Base-by-base conservation (phyloP, 2,888 invertebrate genomes). In the Andrena minutula region DNA sequence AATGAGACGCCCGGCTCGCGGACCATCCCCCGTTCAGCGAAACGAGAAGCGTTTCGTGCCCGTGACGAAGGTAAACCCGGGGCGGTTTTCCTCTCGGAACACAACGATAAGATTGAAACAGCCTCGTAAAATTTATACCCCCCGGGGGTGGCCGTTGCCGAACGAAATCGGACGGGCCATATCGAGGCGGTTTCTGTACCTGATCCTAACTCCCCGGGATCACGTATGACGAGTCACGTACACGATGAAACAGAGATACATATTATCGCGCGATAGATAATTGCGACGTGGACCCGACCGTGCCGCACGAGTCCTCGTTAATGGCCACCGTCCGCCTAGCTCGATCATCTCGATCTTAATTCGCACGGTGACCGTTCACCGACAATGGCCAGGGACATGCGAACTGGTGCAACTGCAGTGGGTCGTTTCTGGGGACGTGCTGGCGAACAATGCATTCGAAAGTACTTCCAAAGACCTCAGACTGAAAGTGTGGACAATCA, bases 321-420 rank as follows among this genome's bases (percentile, higher is more conserved):
- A 87, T 85, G 85, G 80, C 82, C 78, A 76, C 77, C 77, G 78
- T 75, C 76, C 74, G 49, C 74, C 41, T 23, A 28, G 41, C 84
- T 64, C 73, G 79, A 87, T 87, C 86, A 86, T 77, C 77, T 73
- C 49, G 60, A 78, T 81, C 87, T 76, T 79, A 79, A 75, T 87
- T 84, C 74, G 71, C 82, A 72, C 78, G 75, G 65, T 73, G 78
- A 73, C 76, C 75, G 75, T 84, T 82, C 75, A 73, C 64, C 79
- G 41, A 16, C 41, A 75, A 78, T 56, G 61, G 47, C 49, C 41
- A 23, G 20, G 20, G 32, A 68, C 60, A 68, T 68, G 76, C 74
- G 35, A 69, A 70, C 73, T 28, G 23, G 47, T 60, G 47, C 28
- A 28, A 23, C 47, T 35, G 16, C n/a, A 2, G 72, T 26, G 32